Conservation (phyloP, 2,113 vertebrate species). For the Phalacrocorax aristotelis region DNA sequence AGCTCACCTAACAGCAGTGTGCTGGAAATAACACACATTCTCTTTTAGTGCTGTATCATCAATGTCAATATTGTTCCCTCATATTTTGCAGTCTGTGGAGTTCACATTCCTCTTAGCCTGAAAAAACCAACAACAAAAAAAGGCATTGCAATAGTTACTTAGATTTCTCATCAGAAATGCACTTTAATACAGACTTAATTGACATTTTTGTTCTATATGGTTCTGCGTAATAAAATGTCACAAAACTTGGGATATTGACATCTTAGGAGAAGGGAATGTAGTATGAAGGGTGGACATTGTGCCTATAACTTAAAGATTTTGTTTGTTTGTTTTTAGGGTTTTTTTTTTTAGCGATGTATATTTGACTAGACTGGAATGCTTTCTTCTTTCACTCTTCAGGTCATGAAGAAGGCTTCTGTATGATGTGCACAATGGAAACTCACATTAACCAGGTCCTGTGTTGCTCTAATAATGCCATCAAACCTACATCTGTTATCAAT, state of each 20-base stretch:
- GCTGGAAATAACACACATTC: background rate
- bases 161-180: background rate
- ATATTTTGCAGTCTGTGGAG: background rate
- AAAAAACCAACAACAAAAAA: background rate
- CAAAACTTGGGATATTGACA: background rate
- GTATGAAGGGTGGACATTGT: background rate
- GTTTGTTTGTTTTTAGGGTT: background rate
- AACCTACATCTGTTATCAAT: slow-evolving; percentile 89
- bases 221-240: background rate
- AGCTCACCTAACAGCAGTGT: background rate
- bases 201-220: background rate
- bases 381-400: slow-evolving; percentile 71
- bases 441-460: slow-evolving; percentile 91
- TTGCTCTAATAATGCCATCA: slow-evolving; percentile 90
- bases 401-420: slow-evolving; percentile 91
- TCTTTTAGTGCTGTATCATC: background rate
- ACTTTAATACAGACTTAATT: background rate
- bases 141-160: background rate
- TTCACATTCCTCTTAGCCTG: background rate
- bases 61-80: background rate
- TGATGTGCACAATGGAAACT: slow-evolving; percentile 98
- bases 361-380: background rate
- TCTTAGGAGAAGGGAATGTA: background rate
- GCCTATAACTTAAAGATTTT: background rate
- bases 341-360: background rate